Evolutionary conservation across 2,113 vertebrate genomes (phyloP), one percentile per base, ranked within the genome.

Genomic region (Brachirus orientalis): DNA sequence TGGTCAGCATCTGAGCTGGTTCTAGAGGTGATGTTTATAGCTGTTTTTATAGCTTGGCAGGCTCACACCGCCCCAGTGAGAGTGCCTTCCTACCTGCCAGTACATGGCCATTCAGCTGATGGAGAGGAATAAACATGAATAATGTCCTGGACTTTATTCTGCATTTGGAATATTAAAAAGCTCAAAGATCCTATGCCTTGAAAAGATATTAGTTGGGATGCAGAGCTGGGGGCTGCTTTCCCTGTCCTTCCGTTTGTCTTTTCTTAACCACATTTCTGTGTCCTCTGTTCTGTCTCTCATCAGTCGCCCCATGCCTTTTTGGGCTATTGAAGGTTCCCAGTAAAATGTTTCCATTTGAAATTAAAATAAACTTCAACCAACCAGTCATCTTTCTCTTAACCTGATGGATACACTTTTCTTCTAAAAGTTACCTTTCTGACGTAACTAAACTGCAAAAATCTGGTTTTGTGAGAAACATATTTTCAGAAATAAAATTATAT

Each of bases 1-100:
- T 91, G 90, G 88, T 55, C 67, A 16, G 81, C 90, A 90, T 89
- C 87, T 91, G 90, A 88, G 85, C 79, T 76, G 81, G 85, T 86
- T 86, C 80, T 83, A 86, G 89, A 86, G 83, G 71, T 85, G 81
- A 80, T 83, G 89, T 91, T 91, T 90, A 91, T 80, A 36, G 80
- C 80, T 50, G 56, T 77, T 86, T 89, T 91, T 90, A 89, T 72
- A 67, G 65, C 82, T 85, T 89, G 86, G 87, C 87, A 71, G 55
- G 75, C 79, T 70, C 44, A 14, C 45, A 41, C 58, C 0, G 69
- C 71, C 77, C 61, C 79, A 82, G 53, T 67, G 82, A 86, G 62
- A 84, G 77, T 61, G 83, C 62, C 77, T 71, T 67, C 68, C 79
- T 87, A 84, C 76, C 84, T 83, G 85, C 84, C 84, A 88, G 73